These are phyloP conservation scores for Eupsittula cactorum DNA, from an alignment of 2,113 vertebrate species.

Conservation along the genomic window DNA sequence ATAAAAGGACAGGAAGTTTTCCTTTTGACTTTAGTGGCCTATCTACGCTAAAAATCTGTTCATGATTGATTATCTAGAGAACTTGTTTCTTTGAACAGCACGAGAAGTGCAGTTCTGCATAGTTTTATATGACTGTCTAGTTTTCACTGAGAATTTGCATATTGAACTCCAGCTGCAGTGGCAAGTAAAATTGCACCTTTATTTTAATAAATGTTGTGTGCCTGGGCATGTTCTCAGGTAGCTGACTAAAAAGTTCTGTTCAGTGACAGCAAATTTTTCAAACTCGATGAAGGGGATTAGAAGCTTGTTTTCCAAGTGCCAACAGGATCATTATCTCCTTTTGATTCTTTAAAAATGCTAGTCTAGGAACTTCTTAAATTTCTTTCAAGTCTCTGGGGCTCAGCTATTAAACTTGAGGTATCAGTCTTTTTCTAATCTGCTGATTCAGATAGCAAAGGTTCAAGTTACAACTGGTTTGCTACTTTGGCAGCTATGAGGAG, in stretches of 20 bases:
- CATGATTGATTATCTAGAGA: neutral
- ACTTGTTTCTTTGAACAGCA: neutral
- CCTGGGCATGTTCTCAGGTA: neutral
- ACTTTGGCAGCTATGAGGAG: neutral
- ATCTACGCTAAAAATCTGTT: neutral
- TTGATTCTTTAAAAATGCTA: neutral
- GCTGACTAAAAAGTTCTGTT: neutral
- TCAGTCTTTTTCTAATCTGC: neutral
- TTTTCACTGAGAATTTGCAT: neutral
- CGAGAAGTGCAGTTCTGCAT: neutral
- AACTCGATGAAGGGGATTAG: neutral
- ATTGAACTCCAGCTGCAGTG: neutral
- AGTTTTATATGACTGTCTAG: neutral
- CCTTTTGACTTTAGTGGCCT: neutral
- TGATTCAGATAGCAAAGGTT: neutral
- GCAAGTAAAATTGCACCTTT: neutral
- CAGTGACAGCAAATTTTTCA: neutral
- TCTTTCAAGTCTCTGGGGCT: neutral
- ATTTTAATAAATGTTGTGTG: neutral
- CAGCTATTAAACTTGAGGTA: neutral
- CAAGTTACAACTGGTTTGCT: neutral
- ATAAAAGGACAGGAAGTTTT: neutral
- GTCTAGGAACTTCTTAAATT: neutral
- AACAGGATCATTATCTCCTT: neutral
- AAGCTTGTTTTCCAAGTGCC: neutral